These are phyloP conservation scores for Prorops nasuta DNA, from an alignment of 1,140 invertebrate species.

Conservation along the genomic window DNA sequence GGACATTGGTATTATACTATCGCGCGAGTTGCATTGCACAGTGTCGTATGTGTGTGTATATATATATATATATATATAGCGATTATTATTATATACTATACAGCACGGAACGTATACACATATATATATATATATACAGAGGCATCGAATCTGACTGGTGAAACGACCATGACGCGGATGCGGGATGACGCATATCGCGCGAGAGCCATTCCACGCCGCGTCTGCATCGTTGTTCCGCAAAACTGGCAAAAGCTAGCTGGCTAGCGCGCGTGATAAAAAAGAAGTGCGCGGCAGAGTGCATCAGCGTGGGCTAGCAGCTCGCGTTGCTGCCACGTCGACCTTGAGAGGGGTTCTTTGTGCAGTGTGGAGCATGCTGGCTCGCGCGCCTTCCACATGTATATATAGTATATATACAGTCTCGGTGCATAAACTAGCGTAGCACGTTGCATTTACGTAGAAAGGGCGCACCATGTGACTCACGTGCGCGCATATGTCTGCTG, in stretches of 20 bases:
- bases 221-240: constrained; percentile 40
- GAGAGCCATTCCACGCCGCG: background rate
- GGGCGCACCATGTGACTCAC: constrained; percentile 46
- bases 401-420: constrained; percentile 11
- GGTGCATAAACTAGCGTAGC: constrained; percentile 6
- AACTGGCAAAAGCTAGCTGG: constrained; percentile 32
- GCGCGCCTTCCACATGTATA: constrained; percentile 26
- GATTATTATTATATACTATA: too few relatives aligned
- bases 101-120: too few relatives aligned
- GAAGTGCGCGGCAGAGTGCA: constrained; percentile 14
- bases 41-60: too few relatives aligned
- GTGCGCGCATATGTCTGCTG: constrained; percentile 35
- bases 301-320: background rate
- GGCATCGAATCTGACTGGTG: too few relatives aligned
- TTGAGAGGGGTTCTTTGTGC: constrained; percentile 56
- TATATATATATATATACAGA: too few relatives aligned
- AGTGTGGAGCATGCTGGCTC: constrained; percentile 41
- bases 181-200: too few relatives aligned
- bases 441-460: constrained; percentile 42
- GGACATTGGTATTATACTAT: too few relatives aligned
- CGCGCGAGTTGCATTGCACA: too few relatives aligned
- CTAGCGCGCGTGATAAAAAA: constrained; percentile 22
- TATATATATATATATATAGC: too few relatives aligned
- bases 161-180: too few relatives aligned
- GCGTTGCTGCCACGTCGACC: constrained; percentile 30